A percentile compares a stretch with the other conserved stretches of the same genome.
These are phyloP conservation scores for Pangasianodon gigas DNA, from an alignment of 2,113 vertebrate genomes.

Conservation along the genomic window DNA sequence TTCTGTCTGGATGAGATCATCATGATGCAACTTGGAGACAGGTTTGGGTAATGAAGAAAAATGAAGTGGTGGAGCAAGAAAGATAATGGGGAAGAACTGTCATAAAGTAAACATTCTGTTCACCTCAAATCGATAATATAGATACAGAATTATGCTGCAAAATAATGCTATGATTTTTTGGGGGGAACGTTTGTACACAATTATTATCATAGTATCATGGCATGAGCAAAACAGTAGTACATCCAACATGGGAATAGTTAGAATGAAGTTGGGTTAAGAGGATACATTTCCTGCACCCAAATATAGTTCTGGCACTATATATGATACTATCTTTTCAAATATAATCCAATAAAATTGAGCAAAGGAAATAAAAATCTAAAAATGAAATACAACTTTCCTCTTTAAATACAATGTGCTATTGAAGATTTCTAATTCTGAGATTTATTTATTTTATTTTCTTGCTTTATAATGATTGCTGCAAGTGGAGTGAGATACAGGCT, in stretches of 20 bases:
- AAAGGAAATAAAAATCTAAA: neutral
- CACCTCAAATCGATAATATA: neutral
- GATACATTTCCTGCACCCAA: neutral
- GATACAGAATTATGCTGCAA: neutral
- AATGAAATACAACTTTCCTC: neutral
- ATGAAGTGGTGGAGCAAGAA: conserved; percentile 15
- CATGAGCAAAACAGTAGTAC: neutral
- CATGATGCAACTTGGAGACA: conserved; percentile 43
- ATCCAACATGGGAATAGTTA: neutral
- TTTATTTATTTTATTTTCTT: neutral
- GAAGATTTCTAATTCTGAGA: neutral
- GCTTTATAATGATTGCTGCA: neutral
- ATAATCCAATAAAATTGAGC: neutral
- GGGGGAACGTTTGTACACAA: neutral
- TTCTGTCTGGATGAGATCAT: conserved; percentile 37
- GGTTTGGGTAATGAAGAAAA: conserved; percentile 41
- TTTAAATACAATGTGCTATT: neutral
- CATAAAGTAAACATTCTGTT: conserved; percentile 7
- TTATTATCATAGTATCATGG: neutral
- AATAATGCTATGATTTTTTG: neutral
- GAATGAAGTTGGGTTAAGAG: neutral
- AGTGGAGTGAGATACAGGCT: neutral
- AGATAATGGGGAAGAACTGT: conserved; percentile 20
- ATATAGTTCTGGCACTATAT: neutral
- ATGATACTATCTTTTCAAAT: neutral